Conservation (phyloP, 1,140 invertebrate species). For the Holcopasites calliopsidis region DNA sequence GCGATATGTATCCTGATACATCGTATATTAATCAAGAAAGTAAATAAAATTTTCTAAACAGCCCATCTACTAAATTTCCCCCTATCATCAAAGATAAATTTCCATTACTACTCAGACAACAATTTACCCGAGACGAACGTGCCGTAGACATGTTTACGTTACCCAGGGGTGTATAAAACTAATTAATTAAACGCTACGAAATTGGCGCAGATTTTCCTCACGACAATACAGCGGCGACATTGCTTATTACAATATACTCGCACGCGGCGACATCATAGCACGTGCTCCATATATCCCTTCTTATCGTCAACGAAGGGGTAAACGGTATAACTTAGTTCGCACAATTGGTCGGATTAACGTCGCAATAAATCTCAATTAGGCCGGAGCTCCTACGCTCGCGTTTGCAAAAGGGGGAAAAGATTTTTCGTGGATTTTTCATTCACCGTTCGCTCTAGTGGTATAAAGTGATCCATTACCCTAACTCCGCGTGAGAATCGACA, state of each 20-base stretch:
- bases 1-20: too few relatives aligned
- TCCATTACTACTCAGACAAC: too few relatives aligned
- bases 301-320: slow-evolving; percentile 66
- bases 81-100: too few relatives aligned
- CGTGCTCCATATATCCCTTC: slow-evolving; percentile 59
- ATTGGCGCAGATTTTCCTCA: slow-evolving; percentile 20
- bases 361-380: slow-evolving; percentile 74
- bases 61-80: too few relatives aligned
- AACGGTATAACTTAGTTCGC: slow-evolving; percentile 73
- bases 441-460: neutral
- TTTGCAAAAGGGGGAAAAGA: neutral
- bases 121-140: too few relatives aligned
- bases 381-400: slow-evolving; percentile 35
- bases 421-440: slow-evolving; percentile 35
- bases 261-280: slow-evolving; percentile 32
- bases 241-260: slow-evolving; percentile 24
- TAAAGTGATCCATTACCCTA: neutral
- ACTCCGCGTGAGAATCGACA: neutral
- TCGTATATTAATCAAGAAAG: too few relatives aligned
- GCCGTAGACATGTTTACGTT: too few relatives aligned
- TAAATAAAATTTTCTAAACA: too few relatives aligned
- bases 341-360: slow-evolving; percentile 72
- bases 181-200: neutral
- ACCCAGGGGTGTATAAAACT: too few relatives aligned
- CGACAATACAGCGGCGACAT: neutral